phyloP scores from a whole-genome alignment of 2,797 vertebrate genomes.

The Halcyon leucocephala region DNA sequence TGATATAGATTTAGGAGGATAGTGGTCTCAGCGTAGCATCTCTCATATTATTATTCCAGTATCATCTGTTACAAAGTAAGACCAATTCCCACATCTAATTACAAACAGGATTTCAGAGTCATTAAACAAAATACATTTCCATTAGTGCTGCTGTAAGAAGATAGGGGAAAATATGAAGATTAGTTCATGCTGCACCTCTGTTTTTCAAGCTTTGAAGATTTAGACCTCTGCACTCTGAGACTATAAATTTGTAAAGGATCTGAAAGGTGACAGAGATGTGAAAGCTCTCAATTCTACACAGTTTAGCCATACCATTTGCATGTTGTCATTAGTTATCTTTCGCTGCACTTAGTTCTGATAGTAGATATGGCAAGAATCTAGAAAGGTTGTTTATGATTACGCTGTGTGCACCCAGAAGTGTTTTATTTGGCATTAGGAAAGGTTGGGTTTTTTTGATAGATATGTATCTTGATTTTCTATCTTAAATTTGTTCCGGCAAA shows the following conservation, averaged over 20 bases:
- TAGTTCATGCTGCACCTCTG: constrained; percentile 76
- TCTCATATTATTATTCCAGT: constrained; percentile 90
- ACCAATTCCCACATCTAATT: constrained; percentile 94
- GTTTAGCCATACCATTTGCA: constrained; percentile 36
- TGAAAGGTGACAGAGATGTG: constrained; percentile 58
- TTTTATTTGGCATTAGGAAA: background rate
- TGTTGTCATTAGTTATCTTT: constrained; percentile 56
- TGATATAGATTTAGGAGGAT: constrained; percentile 83
- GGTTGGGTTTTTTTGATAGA: background rate
- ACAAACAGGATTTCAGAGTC: constrained; percentile 91
- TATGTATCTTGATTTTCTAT: background rate
- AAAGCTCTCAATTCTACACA: constrained; percentile 42
- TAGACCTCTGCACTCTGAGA: constrained; percentile 71
- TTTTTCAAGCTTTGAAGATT: constrained; percentile 77
- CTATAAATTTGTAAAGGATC: constrained; percentile 75
- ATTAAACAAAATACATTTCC: constrained; percentile 91
- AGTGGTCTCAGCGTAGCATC: constrained; percentile 83
- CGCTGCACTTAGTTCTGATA: constrained; percentile 46
- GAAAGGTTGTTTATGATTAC: constrained; percentile 19
- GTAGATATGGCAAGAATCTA: constrained; percentile 49
- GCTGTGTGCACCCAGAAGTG: background rate
- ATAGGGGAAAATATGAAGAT: constrained; percentile 78
- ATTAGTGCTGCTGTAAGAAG: constrained; percentile 85
- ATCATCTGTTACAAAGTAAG: constrained; percentile 92
- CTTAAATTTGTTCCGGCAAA: constrained; percentile 24